Percentiles rank a stretch among this genome's conserved stretches.
phyloP scores from a whole-genome alignment of 2,113 vertebrate genomes.

The Pao palembangensis region DNA sequence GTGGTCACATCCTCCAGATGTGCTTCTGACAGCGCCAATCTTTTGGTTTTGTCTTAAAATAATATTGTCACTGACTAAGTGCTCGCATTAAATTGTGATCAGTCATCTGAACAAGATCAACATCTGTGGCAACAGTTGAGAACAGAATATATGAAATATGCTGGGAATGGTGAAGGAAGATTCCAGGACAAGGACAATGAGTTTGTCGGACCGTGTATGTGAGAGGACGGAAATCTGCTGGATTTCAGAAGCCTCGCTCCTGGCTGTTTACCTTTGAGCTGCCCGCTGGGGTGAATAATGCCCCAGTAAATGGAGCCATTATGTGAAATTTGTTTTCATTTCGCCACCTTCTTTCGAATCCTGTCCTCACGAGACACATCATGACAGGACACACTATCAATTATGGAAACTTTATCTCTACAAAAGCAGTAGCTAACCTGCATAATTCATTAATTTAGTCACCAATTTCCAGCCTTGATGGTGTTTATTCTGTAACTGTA shows the following conservation, averaged over 20 bases:
- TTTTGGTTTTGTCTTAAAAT: constrained; percentile 20
- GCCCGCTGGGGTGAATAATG: constrained; percentile 38
- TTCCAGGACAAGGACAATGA: no score
- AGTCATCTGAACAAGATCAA: no score
- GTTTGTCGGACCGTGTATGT: neutral
- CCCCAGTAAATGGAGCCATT: constrained; percentile 46
- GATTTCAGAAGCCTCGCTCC: constrained; percentile 25
- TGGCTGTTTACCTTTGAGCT: constrained; percentile 19
- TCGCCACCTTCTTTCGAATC: constrained; percentile 15
- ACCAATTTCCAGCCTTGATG: neutral
- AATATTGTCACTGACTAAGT: neutral
- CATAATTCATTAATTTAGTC: neutral
- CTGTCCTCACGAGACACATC: constrained; percentile 1
- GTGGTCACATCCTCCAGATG: constrained; percentile 13
- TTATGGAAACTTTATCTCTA: constrained; percentile 9
- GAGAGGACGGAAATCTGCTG: neutral
- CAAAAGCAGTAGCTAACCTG: neutral
- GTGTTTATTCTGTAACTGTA: neutral
- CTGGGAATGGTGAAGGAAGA: no score
- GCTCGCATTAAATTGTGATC: neutral
- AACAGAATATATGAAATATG: no score
- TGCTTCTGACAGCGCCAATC: constrained; percentile 44
- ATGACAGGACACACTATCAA: constrained; percentile 4
- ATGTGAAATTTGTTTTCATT: constrained; percentile 49
- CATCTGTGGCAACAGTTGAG: no score